Evolutionary conservation across 2,113 vertebrate species (phyloP).

Genomic region (Cinclus cinclus): DNA sequence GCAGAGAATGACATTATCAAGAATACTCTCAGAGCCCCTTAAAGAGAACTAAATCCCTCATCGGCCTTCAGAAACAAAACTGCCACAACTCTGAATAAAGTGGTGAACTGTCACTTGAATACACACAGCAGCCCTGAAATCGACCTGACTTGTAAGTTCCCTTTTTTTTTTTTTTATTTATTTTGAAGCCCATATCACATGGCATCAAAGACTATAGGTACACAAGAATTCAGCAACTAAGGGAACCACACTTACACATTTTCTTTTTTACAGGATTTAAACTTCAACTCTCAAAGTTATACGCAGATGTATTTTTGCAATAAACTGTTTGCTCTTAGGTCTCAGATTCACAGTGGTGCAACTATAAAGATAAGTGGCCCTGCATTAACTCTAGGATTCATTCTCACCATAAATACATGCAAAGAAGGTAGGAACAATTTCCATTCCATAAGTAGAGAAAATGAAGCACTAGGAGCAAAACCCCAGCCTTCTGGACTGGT

Average conservation of each 20-base stretch:
- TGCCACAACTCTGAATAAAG: background rate
- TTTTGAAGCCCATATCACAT: background rate
- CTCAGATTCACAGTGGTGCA: background rate
- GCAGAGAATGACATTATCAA: background rate
- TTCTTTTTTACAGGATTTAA: background rate
- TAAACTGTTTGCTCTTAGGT: background rate
- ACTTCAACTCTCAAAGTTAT: background rate
- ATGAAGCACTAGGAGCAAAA: background rate
- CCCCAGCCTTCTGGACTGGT: background rate
- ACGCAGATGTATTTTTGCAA: background rate
- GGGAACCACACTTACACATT: background rate
- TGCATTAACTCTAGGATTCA: background rate
- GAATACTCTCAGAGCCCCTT: background rate
- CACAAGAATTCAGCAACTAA: background rate
- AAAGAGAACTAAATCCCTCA: background rate
- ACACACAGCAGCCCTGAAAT: background rate
- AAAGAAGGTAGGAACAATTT: background rate
- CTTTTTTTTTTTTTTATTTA: background rate
- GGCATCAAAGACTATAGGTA: background rate
- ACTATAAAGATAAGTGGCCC: background rate
- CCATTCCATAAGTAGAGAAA: background rate
- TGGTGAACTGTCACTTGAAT: background rate
- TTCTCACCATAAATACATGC: background rate
- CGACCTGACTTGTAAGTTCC: background rate
- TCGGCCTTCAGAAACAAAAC: background rate